Conservation (phyloP, 2,113 vertebrate genomes). For the Pundamilia nyererei region DNA sequence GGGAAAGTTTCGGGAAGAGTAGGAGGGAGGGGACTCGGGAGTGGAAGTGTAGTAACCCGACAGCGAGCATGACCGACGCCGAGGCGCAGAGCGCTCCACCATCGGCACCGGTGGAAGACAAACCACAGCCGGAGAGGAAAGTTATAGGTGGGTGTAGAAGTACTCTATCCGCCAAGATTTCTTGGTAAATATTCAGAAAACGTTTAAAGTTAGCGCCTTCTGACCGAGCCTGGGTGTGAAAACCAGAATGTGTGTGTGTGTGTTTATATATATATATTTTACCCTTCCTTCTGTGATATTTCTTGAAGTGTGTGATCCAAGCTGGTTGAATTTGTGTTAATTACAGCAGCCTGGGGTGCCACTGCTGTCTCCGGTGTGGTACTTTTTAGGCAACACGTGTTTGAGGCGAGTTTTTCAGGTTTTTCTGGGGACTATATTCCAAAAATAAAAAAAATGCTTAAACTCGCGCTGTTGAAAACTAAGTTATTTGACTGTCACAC, state of each 20-base stretch:
- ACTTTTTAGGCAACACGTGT: neutral
- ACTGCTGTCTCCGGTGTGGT: neutral
- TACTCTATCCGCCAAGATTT: too few relatives aligned
- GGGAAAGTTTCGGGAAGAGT: slow-evolving; percentile 32
- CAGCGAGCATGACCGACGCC: slow-evolving; percentile 70
- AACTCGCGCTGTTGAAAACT: neutral
- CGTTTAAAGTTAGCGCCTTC: neutral
- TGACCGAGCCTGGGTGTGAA: neutral
- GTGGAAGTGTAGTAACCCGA: neutral
- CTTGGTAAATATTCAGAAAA: neutral
- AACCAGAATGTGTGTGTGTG: neutral
- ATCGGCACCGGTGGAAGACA: slow-evolving; percentile 46
- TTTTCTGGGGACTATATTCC: neutral
- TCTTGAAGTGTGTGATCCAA: neutral
- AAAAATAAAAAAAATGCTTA: neutral
- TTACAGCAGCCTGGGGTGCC: accelerated
- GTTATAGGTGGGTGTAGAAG: slow-evolving; percentile 64
- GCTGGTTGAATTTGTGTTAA: neutral
- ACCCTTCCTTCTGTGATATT: neutral
- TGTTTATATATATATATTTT: neutral
- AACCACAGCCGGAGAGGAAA: slow-evolving; percentile 68
- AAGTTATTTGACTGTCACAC: neutral
- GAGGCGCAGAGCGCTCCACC: slow-evolving; percentile 64
- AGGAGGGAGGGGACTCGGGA: slow-evolving; percentile 42
- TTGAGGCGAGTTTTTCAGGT: neutral